Conservation (phyloP, 2,113 vertebrate species). For the Platysteira castanea region DNA sequence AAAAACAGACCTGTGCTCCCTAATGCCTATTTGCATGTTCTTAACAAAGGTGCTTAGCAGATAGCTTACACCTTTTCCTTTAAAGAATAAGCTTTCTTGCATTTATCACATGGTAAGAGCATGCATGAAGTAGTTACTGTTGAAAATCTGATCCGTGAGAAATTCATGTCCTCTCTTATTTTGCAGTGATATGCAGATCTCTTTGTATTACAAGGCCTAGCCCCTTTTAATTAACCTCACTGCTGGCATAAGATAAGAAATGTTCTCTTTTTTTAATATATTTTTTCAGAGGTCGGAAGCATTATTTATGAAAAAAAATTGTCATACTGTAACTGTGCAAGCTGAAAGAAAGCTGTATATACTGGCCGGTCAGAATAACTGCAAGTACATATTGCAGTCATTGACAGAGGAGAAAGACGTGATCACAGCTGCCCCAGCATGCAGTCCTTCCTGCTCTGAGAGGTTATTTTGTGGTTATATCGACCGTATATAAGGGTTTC, state of each 20-base stretch:
- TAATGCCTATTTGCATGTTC: background rate
- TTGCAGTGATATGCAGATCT: background rate
- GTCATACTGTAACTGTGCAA: background rate
- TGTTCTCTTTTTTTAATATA: background rate
- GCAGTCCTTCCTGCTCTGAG: background rate
- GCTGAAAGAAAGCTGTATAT: background rate
- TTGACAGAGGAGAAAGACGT: background rate
- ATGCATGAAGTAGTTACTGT: background rate
- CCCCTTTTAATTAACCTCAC: background rate
- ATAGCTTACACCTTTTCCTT: background rate
- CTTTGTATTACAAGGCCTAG: background rate
- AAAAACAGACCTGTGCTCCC: background rate
- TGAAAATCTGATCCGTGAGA: background rate
- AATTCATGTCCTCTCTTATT: background rate
- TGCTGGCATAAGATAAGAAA: background rate
- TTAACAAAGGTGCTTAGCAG: background rate
- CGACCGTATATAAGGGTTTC: accelerated
- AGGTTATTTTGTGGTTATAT: background rate
- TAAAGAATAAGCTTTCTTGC: background rate
- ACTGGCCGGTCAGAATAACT: background rate
- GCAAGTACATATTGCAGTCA: background rate
- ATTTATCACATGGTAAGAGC: background rate
- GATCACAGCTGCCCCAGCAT: background rate
- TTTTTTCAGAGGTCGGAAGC: background rate
- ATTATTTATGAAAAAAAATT: background rate